These are phyloP conservation scores for Alsophila aescularia DNA, from an alignment of 2,888 invertebrate genomes.

Conservation along the genomic window DNA sequence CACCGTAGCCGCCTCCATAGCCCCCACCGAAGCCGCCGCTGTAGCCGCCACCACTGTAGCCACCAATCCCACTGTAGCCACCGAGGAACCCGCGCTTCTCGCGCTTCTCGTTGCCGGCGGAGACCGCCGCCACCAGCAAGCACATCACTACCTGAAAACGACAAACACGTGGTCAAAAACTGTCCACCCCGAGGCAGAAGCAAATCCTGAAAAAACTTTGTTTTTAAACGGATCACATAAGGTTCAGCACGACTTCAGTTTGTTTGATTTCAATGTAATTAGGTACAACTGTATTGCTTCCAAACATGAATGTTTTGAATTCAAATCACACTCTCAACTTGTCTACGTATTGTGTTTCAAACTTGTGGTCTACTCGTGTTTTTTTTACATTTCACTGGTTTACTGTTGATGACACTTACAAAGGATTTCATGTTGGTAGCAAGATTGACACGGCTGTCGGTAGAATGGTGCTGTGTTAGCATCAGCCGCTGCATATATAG, in stretches of 20 bases:
- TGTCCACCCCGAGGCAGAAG: too few species aligned
- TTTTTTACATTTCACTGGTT: too few species aligned
- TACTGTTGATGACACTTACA: slow-evolving; percentile 45
- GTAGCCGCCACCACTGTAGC: slow-evolving; percentile 8
- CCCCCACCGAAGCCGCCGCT: slow-evolving; percentile 28
- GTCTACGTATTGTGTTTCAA: neutral
- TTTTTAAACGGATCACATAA: too few species aligned
- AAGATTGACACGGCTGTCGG: slow-evolving; percentile 6
- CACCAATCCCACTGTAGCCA: slow-evolving; percentile 31
- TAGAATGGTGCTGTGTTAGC: slow-evolving; percentile 15
- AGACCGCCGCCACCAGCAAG: slow-evolving; percentile 33
- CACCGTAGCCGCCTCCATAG: slow-evolving; percentile 32
- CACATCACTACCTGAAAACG: slow-evolving; percentile 38
- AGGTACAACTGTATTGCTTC: too few species aligned
- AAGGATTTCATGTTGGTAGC: slow-evolving; percentile 51
- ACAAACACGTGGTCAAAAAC: too few species aligned
- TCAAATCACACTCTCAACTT: neutral
- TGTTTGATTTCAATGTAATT: too few species aligned
- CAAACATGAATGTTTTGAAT: too few species aligned
- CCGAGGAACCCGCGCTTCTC: slow-evolving; percentile 32
- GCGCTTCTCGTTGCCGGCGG: slow-evolving; percentile 33
- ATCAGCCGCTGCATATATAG: slow-evolving; percentile 14
- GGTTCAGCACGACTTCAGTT: too few species aligned
- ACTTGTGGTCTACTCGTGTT: neutral
- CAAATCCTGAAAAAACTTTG: too few species aligned